Evolutionary conservation across 2,113 vertebrate species (phyloP).

Genomic region (Synchiropus splendidus): DNA sequence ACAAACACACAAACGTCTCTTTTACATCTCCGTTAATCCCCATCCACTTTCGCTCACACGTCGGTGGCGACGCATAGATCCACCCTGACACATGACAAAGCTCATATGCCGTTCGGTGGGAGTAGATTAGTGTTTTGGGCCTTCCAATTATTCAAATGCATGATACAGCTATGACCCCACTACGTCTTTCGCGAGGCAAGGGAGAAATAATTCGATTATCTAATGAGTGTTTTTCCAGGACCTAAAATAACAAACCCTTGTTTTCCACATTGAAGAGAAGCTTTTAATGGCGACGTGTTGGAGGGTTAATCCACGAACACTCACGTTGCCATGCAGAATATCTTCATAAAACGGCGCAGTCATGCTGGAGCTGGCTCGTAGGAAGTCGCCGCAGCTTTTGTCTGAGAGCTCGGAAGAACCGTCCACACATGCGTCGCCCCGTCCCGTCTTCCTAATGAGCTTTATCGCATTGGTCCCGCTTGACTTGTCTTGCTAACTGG

Average conservation of each 20-base stretch:
- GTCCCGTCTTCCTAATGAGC: slow-evolving; percentile 56
- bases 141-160: slow-evolving; percentile 53
- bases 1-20: slow-evolving; percentile 17
- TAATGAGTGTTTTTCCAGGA: slow-evolving; percentile 6
- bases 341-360: no score
- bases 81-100: slow-evolving; percentile 54
- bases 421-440: slow-evolving; percentile 44
- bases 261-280: no score
- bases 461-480: slow-evolving; percentile 62
- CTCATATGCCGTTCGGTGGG: slow-evolving; percentile 41
- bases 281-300: no score
- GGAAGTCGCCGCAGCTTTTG: no score
- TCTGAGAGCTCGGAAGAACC: slow-evolving; percentile 3
- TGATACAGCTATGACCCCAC: slow-evolving; percentile 25
- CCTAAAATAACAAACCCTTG: slow-evolving; percentile 2
- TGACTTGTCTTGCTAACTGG: slow-evolving; percentile 63
- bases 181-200: slow-evolving; percentile 5
- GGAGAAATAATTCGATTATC: slow-evolving; percentile 26
- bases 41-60: slow-evolving; percentile 42
- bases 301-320: no score
- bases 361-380: no score
- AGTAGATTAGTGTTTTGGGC: slow-evolving; percentile 31
- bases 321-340: no score
- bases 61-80: slow-evolving; percentile 31
- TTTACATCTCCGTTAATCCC: slow-evolving; percentile 34